Conservation (phyloP, 1,140 invertebrate genomes). For the Rhopalosiphum padi region DNA sequence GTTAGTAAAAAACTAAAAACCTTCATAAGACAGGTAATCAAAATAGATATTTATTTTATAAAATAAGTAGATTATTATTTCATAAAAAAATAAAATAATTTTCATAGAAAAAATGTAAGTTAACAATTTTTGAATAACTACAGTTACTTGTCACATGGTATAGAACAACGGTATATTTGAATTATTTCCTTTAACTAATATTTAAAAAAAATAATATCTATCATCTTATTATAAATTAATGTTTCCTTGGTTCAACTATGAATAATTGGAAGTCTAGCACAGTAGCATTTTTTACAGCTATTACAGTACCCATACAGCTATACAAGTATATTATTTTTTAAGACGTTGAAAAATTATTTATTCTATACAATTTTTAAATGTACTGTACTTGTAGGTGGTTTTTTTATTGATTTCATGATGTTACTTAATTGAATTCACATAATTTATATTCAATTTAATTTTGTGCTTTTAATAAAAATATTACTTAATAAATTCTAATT, state of each 20-base stretch:
- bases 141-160: conserved; percentile 35
- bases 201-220: not conserved
- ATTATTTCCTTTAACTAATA: not conserved
- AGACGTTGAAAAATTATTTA: not conserved
- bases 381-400: not conserved
- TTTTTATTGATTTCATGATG: not conserved
- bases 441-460: not conserved
- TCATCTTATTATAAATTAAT: not conserved
- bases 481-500: not conserved
- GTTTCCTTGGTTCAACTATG: not conserved
- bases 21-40: not conserved
- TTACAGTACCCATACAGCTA: not conserved
- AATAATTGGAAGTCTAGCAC: not conserved
- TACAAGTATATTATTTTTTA: conserved; percentile 11
- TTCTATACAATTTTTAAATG: not conserved
- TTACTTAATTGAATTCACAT: not conserved
- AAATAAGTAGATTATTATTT: conserved; percentile 1
- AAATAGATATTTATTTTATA: not conserved
- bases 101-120: not conserved
- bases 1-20: not conserved
- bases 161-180: conserved; percentile 21
- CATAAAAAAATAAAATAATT: not conserved
- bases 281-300: not conserved
- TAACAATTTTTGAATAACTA: not conserved
- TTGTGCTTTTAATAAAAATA: not conserved